phyloP scores from a whole-genome alignment of 2,113 vertebrate genomes.

The Peromyscus californicus region DNA sequence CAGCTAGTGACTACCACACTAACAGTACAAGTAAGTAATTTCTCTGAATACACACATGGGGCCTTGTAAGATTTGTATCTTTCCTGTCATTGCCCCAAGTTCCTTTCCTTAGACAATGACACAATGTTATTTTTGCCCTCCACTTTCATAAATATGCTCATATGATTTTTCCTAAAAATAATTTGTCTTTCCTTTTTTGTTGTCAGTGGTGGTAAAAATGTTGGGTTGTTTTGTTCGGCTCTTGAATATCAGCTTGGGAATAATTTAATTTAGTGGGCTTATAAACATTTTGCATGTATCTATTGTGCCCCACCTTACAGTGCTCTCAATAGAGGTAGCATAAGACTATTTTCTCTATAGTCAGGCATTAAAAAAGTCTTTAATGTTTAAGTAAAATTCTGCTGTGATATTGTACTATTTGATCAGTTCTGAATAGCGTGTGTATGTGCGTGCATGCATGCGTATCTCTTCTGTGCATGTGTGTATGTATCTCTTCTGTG shows the following conservation, averaged over 20 bases:
- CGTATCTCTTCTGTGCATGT: not conserved
- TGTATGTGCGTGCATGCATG: not conserved
- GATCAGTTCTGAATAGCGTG: not conserved
- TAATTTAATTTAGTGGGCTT: not conserved
- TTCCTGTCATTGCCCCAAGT: not conserved
- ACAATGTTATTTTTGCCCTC: not conserved
- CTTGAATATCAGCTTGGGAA: not conserved
- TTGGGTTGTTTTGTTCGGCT: not conserved
- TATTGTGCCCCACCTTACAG: not conserved
- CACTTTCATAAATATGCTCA: slow-evolving; percentile 25
- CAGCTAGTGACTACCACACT: not conserved
- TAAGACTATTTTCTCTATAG: not conserved
- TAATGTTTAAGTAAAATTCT: not conserved
- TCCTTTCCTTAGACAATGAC: not conserved
- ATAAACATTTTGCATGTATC: not conserved
- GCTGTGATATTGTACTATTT: not conserved
- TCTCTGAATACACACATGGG: not conserved
- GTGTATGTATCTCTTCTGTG: not conserved
- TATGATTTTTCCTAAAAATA: not conserved
- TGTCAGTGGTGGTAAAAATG: not conserved
- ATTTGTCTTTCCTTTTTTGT: not conserved
- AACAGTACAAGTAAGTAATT: not conserved
- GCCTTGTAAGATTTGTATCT: slow-evolving; percentile 2
- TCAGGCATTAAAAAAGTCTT: not conserved
- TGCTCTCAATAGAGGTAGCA: not conserved